These are phyloP conservation scores for Myotis planiceps DNA, from an alignment of 2,797 vertebrate species.

Conservation along the genomic window DNA sequence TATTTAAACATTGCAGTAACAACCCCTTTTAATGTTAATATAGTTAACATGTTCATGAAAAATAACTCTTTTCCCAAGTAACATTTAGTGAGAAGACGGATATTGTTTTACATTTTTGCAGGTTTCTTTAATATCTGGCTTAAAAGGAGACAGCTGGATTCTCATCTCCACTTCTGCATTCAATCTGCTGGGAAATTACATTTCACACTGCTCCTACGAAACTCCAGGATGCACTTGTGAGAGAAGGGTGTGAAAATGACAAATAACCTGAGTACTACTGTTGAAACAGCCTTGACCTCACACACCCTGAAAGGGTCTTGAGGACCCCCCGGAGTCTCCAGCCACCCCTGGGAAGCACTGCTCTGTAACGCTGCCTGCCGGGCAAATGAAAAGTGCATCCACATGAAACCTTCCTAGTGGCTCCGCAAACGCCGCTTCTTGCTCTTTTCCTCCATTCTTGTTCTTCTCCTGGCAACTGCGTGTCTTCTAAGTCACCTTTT, in stretches of 20 bases:
- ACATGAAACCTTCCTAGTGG: background rate
- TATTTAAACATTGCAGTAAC: background rate
- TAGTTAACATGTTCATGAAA: conserved; percentile 18
- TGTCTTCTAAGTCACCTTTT: background rate
- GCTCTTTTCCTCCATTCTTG: background rate
- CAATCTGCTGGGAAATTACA: background rate
- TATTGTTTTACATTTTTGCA: background rate
- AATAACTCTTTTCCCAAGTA: background rate
- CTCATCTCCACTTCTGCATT: background rate
- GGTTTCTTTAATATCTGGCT: background rate
- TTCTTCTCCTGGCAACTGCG: background rate
- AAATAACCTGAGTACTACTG: background rate
- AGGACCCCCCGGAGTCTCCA: background rate
- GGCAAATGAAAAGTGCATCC: background rate
- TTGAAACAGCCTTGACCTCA: background rate
- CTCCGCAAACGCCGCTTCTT: background rate
- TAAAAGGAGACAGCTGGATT: background rate
- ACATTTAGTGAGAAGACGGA: background rate
- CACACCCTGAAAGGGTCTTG: background rate
- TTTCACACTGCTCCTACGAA: background rate
- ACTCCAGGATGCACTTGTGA: background rate
- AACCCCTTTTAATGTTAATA: background rate
- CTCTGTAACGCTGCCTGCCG: background rate
- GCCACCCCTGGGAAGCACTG: background rate
- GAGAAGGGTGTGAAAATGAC: background rate